Evolutionary conservation across 2,113 vertebrate genomes (phyloP).

Genomic region (Gopherus flavomarginatus): DNA sequence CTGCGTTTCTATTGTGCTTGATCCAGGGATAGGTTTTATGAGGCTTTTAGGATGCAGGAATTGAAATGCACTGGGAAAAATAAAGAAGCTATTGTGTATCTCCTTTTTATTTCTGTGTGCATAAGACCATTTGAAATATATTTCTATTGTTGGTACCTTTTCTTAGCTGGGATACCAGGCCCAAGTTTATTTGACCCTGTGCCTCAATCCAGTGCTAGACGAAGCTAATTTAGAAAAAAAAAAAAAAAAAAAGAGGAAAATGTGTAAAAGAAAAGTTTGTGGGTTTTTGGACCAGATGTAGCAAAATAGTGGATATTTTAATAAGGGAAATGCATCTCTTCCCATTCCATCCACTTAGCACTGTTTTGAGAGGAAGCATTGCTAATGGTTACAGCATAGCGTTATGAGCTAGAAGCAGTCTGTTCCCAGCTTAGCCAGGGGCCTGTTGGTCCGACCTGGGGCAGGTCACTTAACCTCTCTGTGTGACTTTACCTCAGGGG

Average conservation of each 20-base stretch:
- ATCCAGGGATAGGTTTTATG: neutral
- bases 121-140: neutral
- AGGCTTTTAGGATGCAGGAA: neutral
- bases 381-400: neutral
- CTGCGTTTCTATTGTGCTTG: slow-evolving; percentile 20
- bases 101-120: neutral
- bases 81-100: neutral
- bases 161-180: neutral
- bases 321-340: accelerated
- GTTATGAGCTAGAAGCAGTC: neutral
- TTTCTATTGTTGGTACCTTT: neutral
- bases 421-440: neutral
- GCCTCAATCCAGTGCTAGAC: neutral
- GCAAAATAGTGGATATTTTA: neutral
- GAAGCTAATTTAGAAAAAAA: neutral
- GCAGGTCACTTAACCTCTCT: neutral
- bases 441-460: neutral
- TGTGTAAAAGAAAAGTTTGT: neutral
- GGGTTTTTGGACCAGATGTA: neutral
- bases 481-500: neutral
- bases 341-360: neutral
- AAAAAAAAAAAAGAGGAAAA: neutral
- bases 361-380: neutral
- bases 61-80: neutral
- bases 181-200: neutral